These are phyloP conservation scores for Epinephelus fuscoguttatus DNA, from an alignment of 2,113 vertebrate species.

Conservation along the genomic window DNA sequence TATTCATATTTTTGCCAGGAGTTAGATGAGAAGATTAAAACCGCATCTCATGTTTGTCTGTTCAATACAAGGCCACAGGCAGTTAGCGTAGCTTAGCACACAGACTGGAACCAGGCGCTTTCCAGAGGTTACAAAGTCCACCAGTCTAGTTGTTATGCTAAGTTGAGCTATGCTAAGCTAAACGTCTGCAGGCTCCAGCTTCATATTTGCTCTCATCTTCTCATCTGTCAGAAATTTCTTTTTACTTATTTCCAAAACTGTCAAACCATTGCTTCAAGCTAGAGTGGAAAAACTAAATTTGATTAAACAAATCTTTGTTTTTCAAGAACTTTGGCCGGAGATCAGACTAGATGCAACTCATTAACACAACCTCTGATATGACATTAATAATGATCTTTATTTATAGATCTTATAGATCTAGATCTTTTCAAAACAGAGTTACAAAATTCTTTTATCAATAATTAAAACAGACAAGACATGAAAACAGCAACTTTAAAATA, in stretches of 20 bases:
- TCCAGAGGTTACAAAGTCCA: too few species aligned
- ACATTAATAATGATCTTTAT: too few species aligned
- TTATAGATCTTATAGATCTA: too few species aligned
- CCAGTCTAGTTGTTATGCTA: too few species aligned
- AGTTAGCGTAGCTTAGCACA: not conserved
- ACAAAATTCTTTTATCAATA: too few species aligned
- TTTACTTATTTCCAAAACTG: too few species aligned
- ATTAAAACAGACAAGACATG: too few species aligned
- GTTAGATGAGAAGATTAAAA: not conserved
- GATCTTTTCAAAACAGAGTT: too few species aligned
- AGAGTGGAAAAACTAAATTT: not conserved
- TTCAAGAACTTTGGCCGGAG: not conserved
- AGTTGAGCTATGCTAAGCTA: not conserved
- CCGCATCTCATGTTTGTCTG: not conserved
- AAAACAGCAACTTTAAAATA: too few species aligned
- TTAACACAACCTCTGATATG: not conserved
- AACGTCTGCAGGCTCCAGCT: not conserved
- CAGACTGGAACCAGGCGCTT: not conserved
- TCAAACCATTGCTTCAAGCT: too few species aligned
- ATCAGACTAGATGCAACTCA: not conserved
- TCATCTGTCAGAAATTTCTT: too few species aligned
- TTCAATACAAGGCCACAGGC: not conserved
- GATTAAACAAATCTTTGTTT: not conserved
- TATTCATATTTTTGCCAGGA: not conserved
- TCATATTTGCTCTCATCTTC: not conserved